Percentiles rank a stretch among this genome's conserved stretches.
Conservation (phyloP, 2,888 invertebrate genomes). For the Tipula confusa region DNA sequence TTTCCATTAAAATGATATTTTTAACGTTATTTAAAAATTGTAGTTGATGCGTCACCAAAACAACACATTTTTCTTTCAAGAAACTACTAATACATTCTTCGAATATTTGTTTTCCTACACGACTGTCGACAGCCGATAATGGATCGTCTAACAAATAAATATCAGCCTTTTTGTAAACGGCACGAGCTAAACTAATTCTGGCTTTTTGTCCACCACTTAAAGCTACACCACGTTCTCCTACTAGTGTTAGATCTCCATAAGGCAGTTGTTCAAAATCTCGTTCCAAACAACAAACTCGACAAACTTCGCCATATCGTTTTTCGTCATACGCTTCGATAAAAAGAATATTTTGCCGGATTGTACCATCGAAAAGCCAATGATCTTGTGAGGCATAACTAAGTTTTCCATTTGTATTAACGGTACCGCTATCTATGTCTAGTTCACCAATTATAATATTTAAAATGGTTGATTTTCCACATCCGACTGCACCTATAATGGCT, state of each 20-base stretch:
- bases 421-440: conserved; percentile 59
- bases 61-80: conserved; percentile 59
- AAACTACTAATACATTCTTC: conserved; percentile 63
- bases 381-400: conserved; percentile 76
- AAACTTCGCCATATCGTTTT: conserved; percentile 50
- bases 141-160: conserved; percentile 76
- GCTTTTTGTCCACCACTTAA: conserved; percentile 74
- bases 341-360: conserved; percentile 86
- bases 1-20: conserved; percentile 55
- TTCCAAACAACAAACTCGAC: conserved; percentile 58
- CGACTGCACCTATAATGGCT: conserved; percentile 69
- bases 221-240: conserved; percentile 65
- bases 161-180: conserved; percentile 69
- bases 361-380: conserved; percentile 75
- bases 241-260: conserved; percentile 52
- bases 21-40: conserved; percentile 59
- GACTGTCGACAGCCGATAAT: conserved; percentile 71
- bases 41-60: conserved; percentile 68
- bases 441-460: conserved; percentile 71
- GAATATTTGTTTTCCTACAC: conserved; percentile 71
- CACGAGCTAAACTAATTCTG: conserved; percentile 68
- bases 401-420: conserved; percentile 57
- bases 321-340: conserved; percentile 74
- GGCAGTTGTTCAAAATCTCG: conserved; percentile 61
- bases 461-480: conserved; percentile 70